Evolutionary conservation across 2,888 invertebrate genomes (phyloP).

Genomic region (Neocrepidodera transversa): DNA sequence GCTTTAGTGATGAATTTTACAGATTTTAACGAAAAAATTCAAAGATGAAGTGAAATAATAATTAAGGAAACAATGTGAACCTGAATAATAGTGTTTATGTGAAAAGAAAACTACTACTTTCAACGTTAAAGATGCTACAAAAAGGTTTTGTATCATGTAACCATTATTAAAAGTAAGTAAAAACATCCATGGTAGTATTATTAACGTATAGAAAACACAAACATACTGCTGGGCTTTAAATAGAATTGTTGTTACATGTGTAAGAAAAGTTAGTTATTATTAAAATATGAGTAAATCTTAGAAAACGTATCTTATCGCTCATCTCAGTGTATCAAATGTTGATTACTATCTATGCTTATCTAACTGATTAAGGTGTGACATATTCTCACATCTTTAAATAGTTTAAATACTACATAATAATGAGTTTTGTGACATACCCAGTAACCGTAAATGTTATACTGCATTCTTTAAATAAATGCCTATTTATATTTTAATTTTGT

Average conservation of each 20-base stretch:
- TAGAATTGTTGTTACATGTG: neutral
- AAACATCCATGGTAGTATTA: neutral
- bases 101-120: conserved; percentile 4
- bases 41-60: conserved; percentile 8
- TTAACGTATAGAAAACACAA: neutral
- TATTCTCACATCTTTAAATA: conserved; percentile 9
- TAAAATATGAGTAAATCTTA: neutral
- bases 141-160: conserved; percentile 11
- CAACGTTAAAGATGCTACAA: conserved; percentile 15
- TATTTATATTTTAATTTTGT: no score
- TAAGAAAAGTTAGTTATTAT: neutral
- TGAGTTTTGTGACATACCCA: conserved; percentile 7
- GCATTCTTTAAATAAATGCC: neutral
- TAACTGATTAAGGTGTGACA: conserved; percentile 12
- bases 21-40: conserved; percentile 26
- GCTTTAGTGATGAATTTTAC: conserved; percentile 35
- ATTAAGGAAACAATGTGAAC: neutral
- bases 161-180: conserved; percentile 22
- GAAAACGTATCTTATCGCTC: neutral
- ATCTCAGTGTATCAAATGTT: neutral
- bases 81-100: conserved; percentile 1
- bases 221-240: neutral
- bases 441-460: conserved; percentile 6
- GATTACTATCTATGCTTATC: conserved; percentile 3
- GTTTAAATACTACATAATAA: conserved; percentile 13